Evolutionary conservation across 1,140 invertebrate species (phyloP), one percentile per base, ranked within the genome.

Genomic region (Drosophila ananassae): DNA sequence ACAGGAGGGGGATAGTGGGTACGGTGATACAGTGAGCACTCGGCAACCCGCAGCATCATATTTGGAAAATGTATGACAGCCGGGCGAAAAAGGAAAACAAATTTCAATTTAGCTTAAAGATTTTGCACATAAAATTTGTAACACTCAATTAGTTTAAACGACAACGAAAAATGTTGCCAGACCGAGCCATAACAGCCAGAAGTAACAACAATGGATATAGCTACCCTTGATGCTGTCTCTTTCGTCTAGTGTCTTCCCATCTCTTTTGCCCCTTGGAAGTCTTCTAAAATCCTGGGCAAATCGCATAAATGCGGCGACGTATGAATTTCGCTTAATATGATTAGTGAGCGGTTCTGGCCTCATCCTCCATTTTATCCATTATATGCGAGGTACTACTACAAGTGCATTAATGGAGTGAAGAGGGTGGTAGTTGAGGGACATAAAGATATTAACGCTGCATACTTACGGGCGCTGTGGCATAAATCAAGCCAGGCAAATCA

Each of bases 101-200:
- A 85, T 85, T 85, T 89, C 83, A 87, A 87, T 87, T 87, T 87
- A 83, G 83, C 79, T 87, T 87, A 87, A 87, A 87, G 83, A 89
- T 89, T 83, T 87, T 89, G 73, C 80, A 90, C 79, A 89, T 89
- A 90, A 90, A 89, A 89, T 89, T 89, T 90, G 85, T 89, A 89
- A 89, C 84, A 89, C 84, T 85, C 84, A 89, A 89, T 89, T 89
- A 90, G 81, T 80, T 87, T 87, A 89, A 89, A 82, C 82, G 83
- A 87, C 82, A 81, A 64, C 81, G 81, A 80, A 80, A 76, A 83
- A 82, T 82, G 79, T 78, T 82, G 74, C 79, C 79, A 82, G 66
- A 55, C 55, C 76, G 67, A 71, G 60, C 44, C 13, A 71, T 56
- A 64, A 37, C 58, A 53, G 37, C 30, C 48, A 39, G 32, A 53